phyloP scores from a whole-genome alignment of 1,140 invertebrate genomes.

The Drosophila auraria region DNA sequence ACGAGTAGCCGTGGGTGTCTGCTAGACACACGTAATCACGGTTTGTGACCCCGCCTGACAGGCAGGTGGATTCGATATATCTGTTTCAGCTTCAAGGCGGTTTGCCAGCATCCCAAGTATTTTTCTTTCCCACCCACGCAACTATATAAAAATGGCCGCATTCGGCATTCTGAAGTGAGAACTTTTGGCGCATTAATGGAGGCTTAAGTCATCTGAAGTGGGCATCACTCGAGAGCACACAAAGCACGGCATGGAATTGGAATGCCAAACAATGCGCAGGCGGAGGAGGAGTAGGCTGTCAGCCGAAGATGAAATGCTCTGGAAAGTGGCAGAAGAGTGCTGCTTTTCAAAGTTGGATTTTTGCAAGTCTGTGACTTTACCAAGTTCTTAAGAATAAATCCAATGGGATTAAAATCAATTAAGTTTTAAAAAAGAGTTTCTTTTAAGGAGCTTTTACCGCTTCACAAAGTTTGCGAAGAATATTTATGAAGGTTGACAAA shows the following conservation, averaged over 20 bases:
- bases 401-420: neutral
- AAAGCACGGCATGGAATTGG: constrained; percentile 28
- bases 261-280: constrained; percentile 21
- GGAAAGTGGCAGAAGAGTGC: constrained; percentile 18
- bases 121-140: constrained; percentile 37
- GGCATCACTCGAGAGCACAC: constrained; percentile 58
- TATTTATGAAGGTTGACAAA: no score
- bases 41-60: constrained; percentile 43
- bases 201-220: constrained; percentile 70
- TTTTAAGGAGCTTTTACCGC: no score
- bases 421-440: neutral
- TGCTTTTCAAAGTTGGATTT: constrained; percentile 5
- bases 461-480: no score
- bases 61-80: constrained; percentile 54
- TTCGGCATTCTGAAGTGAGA: constrained; percentile 65
- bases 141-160: constrained; percentile 58
- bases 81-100: constrained; percentile 32
- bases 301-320: constrained; percentile 39
- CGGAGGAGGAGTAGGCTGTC: constrained; percentile 18
- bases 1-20: constrained; percentile 63
- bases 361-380: neutral
- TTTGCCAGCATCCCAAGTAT: constrained; percentile 40
- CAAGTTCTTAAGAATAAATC: neutral
- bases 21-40: constrained; percentile 60
- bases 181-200: constrained; percentile 73